These are phyloP conservation scores for Thunnus thynnus DNA, from an alignment of 2,113 vertebrate species.

Conservation along the genomic window DNA sequence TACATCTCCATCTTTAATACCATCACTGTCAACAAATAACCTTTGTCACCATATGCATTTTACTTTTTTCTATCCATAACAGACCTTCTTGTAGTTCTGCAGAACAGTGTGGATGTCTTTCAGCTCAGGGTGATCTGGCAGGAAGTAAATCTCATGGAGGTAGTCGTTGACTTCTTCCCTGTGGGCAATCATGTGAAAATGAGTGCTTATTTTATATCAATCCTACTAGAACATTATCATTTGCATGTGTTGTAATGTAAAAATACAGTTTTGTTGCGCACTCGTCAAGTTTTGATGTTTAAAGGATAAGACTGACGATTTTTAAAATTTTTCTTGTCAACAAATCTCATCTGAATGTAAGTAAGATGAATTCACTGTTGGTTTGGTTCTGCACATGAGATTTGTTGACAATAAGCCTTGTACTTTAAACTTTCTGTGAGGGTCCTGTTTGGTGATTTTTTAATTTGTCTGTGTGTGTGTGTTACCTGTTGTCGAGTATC, in stretches of 20 bases:
- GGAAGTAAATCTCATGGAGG: conserved; percentile 98
- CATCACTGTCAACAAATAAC: not conserved
- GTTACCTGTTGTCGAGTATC: conserved; percentile 95
- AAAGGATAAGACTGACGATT: too few species aligned
- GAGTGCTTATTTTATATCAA: not conserved
- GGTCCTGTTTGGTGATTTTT: not conserved
- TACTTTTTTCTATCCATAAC: too few species aligned
- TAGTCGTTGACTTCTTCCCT: conserved; percentile 95
- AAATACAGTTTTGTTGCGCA: not conserved
- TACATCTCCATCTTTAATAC: not conserved
- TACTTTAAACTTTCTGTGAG: not conserved
- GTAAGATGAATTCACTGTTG: too few species aligned
- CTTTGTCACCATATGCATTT: not conserved
- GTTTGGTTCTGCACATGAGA: too few species aligned
- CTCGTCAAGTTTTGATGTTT: too few species aligned
- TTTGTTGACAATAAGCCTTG: too few species aligned
- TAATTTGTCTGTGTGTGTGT: not conserved
- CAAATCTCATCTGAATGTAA: too few species aligned
- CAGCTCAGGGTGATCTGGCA: conserved; percentile 94
- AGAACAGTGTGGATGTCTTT: conserved; percentile 93
- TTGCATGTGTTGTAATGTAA: not conserved
- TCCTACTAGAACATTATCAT: not conserved
- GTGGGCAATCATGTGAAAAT: not conserved
- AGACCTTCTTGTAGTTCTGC: conserved; percentile 95
- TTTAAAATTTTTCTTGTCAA: too few species aligned